Conservation (phyloP, 2,113 vertebrate species). For the Axis porcinus region DNA sequence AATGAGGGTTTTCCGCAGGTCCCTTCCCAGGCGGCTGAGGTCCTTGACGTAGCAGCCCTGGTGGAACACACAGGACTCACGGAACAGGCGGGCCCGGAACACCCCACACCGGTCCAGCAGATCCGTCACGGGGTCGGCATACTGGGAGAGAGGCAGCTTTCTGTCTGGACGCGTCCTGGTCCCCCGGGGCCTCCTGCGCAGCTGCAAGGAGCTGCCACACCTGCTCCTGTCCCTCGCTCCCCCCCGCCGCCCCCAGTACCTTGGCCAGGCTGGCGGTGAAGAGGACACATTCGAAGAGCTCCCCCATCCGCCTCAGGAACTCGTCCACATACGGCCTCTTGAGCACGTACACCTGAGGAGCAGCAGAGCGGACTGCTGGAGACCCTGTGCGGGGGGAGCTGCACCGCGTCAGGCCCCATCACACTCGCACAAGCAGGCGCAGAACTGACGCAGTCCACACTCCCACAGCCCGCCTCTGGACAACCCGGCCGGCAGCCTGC, state of each 20-base stretch:
- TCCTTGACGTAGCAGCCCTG: slow-evolving; percentile 94
- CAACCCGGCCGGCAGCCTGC: neutral
- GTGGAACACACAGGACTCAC: slow-evolving; percentile 94
- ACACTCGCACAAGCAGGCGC: neutral
- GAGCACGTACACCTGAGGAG: slow-evolving; percentile 88
- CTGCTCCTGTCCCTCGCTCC: neutral
- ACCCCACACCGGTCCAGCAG: slow-evolving; percentile 88
- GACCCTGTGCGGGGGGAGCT: fast-evolving
- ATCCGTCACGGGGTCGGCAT: slow-evolving; percentile 91
- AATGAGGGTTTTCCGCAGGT: slow-evolving; percentile 90
- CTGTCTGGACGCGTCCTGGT: neutral
- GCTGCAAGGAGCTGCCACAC: neutral
- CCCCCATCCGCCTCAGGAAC: slow-evolving; percentile 92
- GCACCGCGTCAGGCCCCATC: fast-evolving
- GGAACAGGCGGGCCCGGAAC: slow-evolving; percentile 88
- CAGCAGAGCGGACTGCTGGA: neutral
- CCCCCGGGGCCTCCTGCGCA: neutral
- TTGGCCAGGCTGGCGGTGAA: slow-evolving; percentile 94
- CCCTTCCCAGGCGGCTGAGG: slow-evolving; percentile 88
- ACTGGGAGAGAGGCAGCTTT: slow-evolving; percentile 73
- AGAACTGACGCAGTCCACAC: neutral
- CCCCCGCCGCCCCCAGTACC: slow-evolving; percentile 73
- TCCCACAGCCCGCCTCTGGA: neutral
- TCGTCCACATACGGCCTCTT: slow-evolving; percentile 93
- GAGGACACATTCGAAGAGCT: slow-evolving; percentile 92